Evolutionary conservation across 2,888 invertebrate species (phyloP), one percentile per base, ranked within the genome.

Genomic region (Pedicia rivosa): DNA sequence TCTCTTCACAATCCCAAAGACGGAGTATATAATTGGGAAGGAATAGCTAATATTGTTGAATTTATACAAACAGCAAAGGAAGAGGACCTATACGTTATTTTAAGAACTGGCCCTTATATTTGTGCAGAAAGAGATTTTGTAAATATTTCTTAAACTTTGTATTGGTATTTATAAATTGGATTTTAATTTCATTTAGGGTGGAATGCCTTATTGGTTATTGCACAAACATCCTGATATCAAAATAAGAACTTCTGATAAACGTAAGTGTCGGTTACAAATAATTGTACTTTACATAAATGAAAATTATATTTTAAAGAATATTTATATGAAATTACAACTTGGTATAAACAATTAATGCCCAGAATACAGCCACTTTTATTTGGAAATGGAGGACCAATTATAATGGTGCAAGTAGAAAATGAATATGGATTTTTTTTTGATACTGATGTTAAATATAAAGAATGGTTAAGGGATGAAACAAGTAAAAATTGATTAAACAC

Each of bases 381-480:
- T 43, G 69, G 66, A 25, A 81, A 81, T 49, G 86, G 87, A 1
- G 90, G 90, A 1, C 83, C 87, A 0, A 74, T 90, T 20, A 83
- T 90, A 40, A 75, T 82, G 66, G 76, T 88, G 29, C 88, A 90
- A 68, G 79, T 82, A 55, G 94, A 94, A 64, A 97, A 97, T 57
- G 91, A 90, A 55, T 91, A 91, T 48, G 92, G 92, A 4, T 86
- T 87, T 49, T 88, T 76, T 52, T 62, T 56, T 25, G 74, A 74
- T 5, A 79, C 76, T 48, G 83, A 90, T 52, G 59, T 62, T 40
- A 59, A 62, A 2, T 90, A 92, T 56, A 73, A 71, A 48, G 51
- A 54, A 13, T 72, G 71, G 59, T 55, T 90, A 29, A 65, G 77
- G 3, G 73, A 82, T 47, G 64, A 79, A 40, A 67, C 79, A 2